Evolutionary conservation across 2,888 invertebrate genomes (phyloP).

Genomic region (Seira sanloemensis): DNA sequence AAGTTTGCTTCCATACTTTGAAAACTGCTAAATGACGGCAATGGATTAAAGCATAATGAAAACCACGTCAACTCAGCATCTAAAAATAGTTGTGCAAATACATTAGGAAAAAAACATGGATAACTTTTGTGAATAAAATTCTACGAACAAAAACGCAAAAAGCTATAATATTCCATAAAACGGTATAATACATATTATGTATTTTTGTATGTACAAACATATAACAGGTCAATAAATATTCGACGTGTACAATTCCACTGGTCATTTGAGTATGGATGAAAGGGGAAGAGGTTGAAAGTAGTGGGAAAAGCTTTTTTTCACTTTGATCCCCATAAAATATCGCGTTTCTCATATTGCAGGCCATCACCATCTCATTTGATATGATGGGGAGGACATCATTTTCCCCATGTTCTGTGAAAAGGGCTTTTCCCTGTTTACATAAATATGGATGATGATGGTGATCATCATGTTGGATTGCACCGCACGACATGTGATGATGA

Average conservation of each 20-base stretch:
- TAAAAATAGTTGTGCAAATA: too few species aligned
- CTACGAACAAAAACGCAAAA: too few species aligned
- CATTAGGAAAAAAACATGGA: too few species aligned
- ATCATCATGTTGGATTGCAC: slow-evolving; percentile 11
- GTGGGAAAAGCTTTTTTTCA: neutral
- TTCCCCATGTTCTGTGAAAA: neutral
- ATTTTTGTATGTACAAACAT: too few species aligned
- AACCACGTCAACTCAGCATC: too few species aligned
- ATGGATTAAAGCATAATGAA: too few species aligned
- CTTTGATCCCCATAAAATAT: neutral
- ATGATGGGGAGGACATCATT: neutral
- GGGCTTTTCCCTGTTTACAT: neutral
- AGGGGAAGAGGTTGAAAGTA: neutral
- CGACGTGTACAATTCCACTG: neutral
- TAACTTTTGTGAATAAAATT: too few species aligned
- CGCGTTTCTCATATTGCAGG: neutral
- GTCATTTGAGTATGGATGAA: neutral
- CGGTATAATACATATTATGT: too few species aligned
- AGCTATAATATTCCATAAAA: too few species aligned
- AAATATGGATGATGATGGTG: neutral
- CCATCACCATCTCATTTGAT: neutral
- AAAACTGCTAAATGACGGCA: too few species aligned
- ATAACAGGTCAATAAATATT: neutral
- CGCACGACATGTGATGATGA: slow-evolving; percentile 9
- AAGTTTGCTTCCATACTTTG: too few species aligned